A percentile compares a stretch with the other conserved stretches of the same genome.
phyloP scores from a whole-genome alignment of 2,113 vertebrate species.

The Eurypyga helias region DNA sequence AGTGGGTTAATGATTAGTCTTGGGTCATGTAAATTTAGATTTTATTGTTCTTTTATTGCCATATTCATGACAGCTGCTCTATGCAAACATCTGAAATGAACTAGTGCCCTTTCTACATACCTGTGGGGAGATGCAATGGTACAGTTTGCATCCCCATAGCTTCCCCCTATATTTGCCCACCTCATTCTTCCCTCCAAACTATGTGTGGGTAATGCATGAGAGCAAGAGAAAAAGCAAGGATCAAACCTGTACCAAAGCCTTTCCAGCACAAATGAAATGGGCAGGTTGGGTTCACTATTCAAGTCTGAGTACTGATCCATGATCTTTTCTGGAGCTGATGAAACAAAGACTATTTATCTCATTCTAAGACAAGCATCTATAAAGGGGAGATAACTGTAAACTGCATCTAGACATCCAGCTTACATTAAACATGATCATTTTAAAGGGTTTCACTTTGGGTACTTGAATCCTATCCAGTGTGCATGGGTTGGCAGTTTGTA shows the following conservation, averaged over 20 bases:
- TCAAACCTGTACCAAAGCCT: not conserved
- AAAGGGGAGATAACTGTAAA: not conserved
- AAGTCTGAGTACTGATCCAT: not conserved
- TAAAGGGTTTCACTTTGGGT: not conserved
- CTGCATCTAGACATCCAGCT: not conserved
- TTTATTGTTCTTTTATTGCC: not conserved
- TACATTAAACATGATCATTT: not conserved
- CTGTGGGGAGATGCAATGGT: not conserved
- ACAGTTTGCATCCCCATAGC: not conserved
- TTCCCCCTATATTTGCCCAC: not conserved
- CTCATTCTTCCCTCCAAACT: rapidly evolving
- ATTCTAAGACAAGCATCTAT: not conserved
- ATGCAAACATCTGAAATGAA: not conserved
- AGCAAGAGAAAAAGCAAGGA: not conserved
- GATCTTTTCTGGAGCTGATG: not conserved
- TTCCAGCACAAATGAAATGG: not conserved
- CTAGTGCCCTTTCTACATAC: not conserved
- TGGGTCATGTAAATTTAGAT: not conserved
- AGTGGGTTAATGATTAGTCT: not conserved
- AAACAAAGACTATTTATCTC: not conserved
- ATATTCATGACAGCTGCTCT: not conserved
- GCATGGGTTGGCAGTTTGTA: not conserved
- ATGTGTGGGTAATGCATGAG: rapidly evolving
- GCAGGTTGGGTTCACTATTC: not conserved
- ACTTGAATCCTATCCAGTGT: not conserved